Conservation (phyloP, 2,888 invertebrate genomes). For the Andrena bicolor region DNA sequence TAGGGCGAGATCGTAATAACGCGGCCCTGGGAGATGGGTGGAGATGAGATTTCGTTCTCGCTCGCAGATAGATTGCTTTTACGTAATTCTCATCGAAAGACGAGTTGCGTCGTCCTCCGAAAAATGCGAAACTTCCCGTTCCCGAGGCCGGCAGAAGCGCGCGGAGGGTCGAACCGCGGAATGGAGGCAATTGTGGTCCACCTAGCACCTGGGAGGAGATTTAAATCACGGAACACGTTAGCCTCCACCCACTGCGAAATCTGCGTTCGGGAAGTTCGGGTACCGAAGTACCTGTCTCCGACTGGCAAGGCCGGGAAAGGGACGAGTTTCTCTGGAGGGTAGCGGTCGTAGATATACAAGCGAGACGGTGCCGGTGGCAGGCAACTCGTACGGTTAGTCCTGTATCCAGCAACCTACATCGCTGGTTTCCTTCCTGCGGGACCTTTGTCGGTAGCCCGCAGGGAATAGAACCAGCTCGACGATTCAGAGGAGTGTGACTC, state of each 20-base stretch:
- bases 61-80: slow-evolving; percentile 38
- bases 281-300: slow-evolving; percentile 72
- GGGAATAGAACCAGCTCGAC: slow-evolving; percentile 81
- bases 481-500: slow-evolving; percentile 82
- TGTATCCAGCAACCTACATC: slow-evolving; percentile 76
- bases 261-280: slow-evolving; percentile 72
- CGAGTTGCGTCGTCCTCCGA: background rate
- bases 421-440: slow-evolving; percentile 82
- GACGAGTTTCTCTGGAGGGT: slow-evolving; percentile 37
- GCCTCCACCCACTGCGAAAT: slow-evolving; percentile 46
- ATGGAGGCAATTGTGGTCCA: too few relatives aligned
- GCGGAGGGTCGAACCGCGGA: background rate
- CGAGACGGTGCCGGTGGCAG: slow-evolving; percentile 13
- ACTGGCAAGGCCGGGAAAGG: slow-evolving; percentile 50
- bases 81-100: slow-evolving; percentile 25
- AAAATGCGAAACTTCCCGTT: background rate
- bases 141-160: too few relatives aligned
- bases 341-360: slow-evolving; percentile 18
- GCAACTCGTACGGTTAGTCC: slow-evolving; percentile 49
- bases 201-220: slow-evolving; percentile 37
- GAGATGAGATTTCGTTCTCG: slow-evolving; percentile 13
- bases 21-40: slow-evolving; percentile 56
- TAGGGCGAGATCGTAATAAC: slow-evolving; percentile 73
- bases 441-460: slow-evolving; percentile 64
- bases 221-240: slow-evolving; percentile 42